phyloP scores from a whole-genome alignment of 2,113 vertebrate genomes.

The Xenus cinereus region DNA sequence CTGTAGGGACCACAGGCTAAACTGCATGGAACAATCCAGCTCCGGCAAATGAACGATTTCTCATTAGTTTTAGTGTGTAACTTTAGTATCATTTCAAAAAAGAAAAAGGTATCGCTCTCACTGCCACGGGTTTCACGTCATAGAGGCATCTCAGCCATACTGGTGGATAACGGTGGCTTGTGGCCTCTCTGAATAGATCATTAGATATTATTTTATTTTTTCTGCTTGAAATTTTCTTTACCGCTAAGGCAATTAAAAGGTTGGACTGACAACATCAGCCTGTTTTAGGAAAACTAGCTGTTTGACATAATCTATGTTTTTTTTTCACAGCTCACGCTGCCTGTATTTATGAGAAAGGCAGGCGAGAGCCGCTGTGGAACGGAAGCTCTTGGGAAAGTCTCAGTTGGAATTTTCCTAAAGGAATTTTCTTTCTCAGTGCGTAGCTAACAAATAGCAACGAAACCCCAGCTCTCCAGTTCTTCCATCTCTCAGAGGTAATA shows the following conservation, averaged over 20 bases:
- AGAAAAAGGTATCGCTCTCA: not conserved
- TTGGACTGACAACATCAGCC: not conserved
- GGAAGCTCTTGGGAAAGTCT: not conserved
- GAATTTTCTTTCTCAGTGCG: not conserved
- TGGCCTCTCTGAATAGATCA: not conserved
- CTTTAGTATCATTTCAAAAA: not conserved
- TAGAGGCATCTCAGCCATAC: not conserved
- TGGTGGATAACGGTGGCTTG: not conserved
- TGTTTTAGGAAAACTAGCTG: not conserved
- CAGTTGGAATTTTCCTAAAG: not conserved
- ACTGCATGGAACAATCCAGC: not conserved
- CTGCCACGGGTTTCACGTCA: not conserved
- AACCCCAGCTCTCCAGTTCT: not conserved
- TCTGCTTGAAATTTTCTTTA: not conserved
- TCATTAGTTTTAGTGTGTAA: not conserved
- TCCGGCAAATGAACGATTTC: not conserved
- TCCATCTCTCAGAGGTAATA: not conserved
- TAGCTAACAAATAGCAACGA: not conserved
- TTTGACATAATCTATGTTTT: not conserved
- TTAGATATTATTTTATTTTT: not conserved
- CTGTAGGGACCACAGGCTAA: not conserved
- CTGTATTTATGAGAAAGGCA: not conserved
- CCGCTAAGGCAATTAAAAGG: not conserved
- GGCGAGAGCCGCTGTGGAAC: not conserved
- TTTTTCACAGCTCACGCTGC: not conserved